Percentiles rank a stretch among this genome's conserved stretches.
Conservation (phyloP, 2,797 vertebrate genomes). For the Gephyroberyx darwinii region DNA sequence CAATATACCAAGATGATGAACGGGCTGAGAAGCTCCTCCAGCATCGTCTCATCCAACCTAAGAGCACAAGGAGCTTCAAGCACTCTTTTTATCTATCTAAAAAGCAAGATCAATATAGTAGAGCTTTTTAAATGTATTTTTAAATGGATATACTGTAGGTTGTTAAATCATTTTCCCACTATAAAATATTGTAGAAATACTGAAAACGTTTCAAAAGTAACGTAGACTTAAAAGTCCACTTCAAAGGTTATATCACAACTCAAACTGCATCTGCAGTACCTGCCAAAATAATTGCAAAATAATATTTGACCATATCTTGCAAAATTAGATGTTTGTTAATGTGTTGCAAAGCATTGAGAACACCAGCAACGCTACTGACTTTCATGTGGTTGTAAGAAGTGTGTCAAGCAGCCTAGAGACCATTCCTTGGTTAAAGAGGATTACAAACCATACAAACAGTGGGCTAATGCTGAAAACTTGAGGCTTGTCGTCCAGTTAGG, state of each 20-base stretch:
- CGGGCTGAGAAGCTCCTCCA: too few species aligned
- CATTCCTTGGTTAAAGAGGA: conserved; percentile 49
- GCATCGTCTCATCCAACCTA: too few species aligned
- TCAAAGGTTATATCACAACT: neutral
- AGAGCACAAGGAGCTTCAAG: too few species aligned
- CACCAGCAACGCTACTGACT: neutral
- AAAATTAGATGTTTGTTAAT: neutral
- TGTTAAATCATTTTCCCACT: too few species aligned
- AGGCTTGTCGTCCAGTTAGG: conserved; percentile 36
- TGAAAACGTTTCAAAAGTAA: too few species aligned
- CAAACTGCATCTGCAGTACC: neutral
- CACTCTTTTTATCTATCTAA: too few species aligned
- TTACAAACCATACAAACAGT: conserved; percentile 50
- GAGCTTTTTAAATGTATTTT: too few species aligned
- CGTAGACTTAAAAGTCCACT: too few species aligned
- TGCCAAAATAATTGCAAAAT: neutral
- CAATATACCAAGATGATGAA: too few species aligned
- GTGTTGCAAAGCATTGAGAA: neutral
- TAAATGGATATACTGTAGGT: too few species aligned
- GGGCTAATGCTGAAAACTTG: conserved; percentile 29
- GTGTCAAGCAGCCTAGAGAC: conserved; percentile 20
- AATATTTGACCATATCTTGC: neutral
- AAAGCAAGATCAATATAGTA: neutral
- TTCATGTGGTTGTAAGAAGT: neutral
- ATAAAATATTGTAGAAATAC: too few species aligned